A percentile compares a stretch with the other conserved stretches of the same genome.
phyloP scores from a whole-genome alignment of 2,888 invertebrate species.

The Xylota sylvarum region DNA sequence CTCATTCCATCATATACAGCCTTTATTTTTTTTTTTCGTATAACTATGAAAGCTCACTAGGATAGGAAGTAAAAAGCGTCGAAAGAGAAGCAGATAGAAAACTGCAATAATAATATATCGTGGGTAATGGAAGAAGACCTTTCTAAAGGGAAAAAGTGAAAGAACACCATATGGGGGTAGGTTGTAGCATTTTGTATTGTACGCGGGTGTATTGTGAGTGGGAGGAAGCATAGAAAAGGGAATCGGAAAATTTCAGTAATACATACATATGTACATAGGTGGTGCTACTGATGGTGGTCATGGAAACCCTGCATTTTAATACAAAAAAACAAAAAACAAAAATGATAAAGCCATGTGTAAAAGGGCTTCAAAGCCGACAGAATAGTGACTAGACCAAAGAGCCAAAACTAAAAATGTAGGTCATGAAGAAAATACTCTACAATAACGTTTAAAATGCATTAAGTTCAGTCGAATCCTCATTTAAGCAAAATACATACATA shows the following conservation, averaged over 20 bases:
- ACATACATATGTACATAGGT: too few relatives aligned
- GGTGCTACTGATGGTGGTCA: conserved; percentile 39
- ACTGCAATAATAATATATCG: conserved; percentile 42
- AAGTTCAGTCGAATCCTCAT: background rate
- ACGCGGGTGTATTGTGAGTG: conserved; percentile 4
- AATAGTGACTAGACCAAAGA: background rate
- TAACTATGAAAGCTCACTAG: conserved; percentile 22
- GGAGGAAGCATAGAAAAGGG: conserved; percentile 13
- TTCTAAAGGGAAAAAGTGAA: conserved; percentile 51
- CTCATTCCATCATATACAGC: conserved; percentile 22
- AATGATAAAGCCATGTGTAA: background rate
- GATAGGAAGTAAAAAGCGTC: conserved; percentile 23
- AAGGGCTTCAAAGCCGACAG: conserved; percentile 3
- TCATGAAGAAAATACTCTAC: conserved; percentile 4
- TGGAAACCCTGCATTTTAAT: conserved; percentile 41
- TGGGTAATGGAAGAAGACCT: conserved; percentile 37
- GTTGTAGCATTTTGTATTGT: conserved; percentile 12
- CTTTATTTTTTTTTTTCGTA: background rate
- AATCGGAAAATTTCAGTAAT: background rate
- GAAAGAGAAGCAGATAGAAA: conserved; percentile 36
- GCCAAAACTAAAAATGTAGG: background rate
- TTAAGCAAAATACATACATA: background rate
- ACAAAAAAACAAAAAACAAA: conserved; percentile 11
- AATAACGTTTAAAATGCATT: background rate
- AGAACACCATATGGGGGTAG: conserved; percentile 33